Evolutionary conservation across 2,797 vertebrate genomes (phyloP).

Genomic region (Chrosomus eos): DNA sequence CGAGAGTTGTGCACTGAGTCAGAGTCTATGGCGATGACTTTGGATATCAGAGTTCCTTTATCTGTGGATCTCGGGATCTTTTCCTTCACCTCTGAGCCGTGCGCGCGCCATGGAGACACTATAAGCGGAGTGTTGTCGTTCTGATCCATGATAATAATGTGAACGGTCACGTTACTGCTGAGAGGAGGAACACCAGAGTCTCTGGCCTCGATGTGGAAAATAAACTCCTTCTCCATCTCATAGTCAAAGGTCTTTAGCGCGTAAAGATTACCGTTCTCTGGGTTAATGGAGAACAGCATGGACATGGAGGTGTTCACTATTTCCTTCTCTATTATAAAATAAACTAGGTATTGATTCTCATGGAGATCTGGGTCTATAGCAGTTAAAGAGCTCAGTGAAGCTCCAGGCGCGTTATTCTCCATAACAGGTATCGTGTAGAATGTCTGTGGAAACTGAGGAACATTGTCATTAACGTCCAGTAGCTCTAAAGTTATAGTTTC

Average conservation of each 20-base stretch:
- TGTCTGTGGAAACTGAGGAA: slow-evolving; percentile 64
- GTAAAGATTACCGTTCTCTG: slow-evolving; percentile 66
- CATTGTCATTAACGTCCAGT: slow-evolving; percentile 75
- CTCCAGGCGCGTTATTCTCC: slow-evolving; percentile 65
- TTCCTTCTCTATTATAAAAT: slow-evolving; percentile 66
- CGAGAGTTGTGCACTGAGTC: slow-evolving; percentile 65
- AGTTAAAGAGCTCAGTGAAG: slow-evolving; percentile 57
- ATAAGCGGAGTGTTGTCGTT: slow-evolving; percentile 67
- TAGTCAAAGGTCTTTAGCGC: slow-evolving; percentile 68
- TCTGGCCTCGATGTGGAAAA: slow-evolving; percentile 66
- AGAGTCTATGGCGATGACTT: slow-evolving; percentile 64
- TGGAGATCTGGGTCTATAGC: slow-evolving; percentile 65
- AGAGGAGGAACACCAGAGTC: slow-evolving; percentile 64
- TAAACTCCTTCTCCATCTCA: slow-evolving; percentile 65
- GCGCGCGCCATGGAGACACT: slow-evolving; percentile 64
- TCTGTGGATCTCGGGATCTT: slow-evolving; percentile 64
- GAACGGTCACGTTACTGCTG: slow-evolving; percentile 62
- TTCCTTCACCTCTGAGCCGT: slow-evolving; percentile 61
- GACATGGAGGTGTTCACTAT: slow-evolving; percentile 61
- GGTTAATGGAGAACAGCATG: slow-evolving; percentile 66
- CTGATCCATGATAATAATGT: slow-evolving; percentile 64
- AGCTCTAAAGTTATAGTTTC: slow-evolving; percentile 67
- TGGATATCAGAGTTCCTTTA: slow-evolving; percentile 63
- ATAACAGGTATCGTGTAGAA: slow-evolving; percentile 58
- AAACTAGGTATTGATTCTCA: slow-evolving; percentile 68